Evolutionary conservation across 2,888 invertebrate genomes (phyloP).

Genomic region (Aphodius granarius): DNA sequence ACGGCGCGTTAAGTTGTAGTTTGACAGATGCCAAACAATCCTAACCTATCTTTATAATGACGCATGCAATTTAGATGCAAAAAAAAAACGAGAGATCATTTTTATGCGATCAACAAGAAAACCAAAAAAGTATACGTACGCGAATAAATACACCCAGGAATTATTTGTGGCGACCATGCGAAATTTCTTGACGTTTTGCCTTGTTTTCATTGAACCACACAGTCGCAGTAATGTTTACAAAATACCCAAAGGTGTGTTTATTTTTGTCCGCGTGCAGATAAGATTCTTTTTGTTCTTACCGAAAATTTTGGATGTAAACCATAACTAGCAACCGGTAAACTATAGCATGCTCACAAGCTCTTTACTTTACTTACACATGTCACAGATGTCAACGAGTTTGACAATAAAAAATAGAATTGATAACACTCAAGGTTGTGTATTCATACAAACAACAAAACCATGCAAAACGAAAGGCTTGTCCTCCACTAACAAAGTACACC

Average conservation of each 20-base stretch:
- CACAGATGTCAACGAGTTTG: conserved; percentile 28
- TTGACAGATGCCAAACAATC: neutral
- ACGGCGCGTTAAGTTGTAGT: neutral
- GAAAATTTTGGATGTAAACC: conserved; percentile 22
- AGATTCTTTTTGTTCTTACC: conserved; percentile 30
- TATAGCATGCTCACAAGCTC: conserved; percentile 24
- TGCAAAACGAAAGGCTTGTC: neutral
- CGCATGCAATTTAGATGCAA: neutral
- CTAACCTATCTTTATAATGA: neutral
- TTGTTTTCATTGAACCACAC: neutral
- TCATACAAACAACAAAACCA: neutral
- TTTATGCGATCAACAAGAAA: neutral
- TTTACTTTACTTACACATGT: conserved; percentile 41
- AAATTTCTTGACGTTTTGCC: neutral
- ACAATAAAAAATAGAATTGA: neutral
- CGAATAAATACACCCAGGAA: neutral
- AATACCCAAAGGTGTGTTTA: conserved; percentile 6
- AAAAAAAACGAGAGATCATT: neutral
- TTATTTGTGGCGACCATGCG: neutral
- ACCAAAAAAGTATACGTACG: neutral
- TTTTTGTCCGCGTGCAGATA: conserved; percentile 13
- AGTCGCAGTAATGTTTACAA: neutral
- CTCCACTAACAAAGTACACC: neutral
- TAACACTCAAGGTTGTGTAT: conserved; percentile 21
- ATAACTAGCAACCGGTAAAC: conserved; percentile 25